Conservation (phyloP, 2,113 vertebrate species). For the Calypte anna region DNA sequence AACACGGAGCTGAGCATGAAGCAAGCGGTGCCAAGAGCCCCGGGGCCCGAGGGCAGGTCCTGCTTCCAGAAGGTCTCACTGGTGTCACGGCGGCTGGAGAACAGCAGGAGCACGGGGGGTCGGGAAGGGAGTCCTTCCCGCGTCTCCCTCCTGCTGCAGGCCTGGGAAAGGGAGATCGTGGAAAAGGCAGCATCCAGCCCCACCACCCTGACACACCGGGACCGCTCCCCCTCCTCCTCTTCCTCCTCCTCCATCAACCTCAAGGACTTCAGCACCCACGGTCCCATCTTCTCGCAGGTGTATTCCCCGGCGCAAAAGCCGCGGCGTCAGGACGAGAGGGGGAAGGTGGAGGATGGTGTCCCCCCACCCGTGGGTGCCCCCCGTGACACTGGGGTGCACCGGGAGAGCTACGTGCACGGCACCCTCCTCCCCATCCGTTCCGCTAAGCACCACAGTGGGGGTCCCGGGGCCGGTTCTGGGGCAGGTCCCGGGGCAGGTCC, state of each 20-base stretch:
- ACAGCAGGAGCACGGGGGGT: neutral
- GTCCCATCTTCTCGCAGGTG: conserved; percentile 76
- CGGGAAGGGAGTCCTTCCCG: conserved; percentile 51
- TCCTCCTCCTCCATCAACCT: neutral
- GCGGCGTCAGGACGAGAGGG: conserved; percentile 44
- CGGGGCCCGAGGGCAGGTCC: conserved; percentile 60
- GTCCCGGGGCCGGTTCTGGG: neutral
- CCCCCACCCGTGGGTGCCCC: accelerated
- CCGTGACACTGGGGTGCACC: neutral
- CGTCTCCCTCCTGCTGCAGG: conserved; percentile 64
- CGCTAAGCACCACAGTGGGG: neutral
- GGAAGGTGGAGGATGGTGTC: neutral
- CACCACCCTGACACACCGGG: neutral
- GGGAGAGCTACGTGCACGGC: conserved; percentile 34
- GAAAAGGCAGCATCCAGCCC: neutral
- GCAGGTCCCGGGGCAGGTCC: too few relatives aligned
- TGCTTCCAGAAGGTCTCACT: conserved; percentile 80
- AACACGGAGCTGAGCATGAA: conserved; percentile 72
- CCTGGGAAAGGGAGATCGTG: conserved; percentile 60
- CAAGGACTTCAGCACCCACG: conserved; percentile 58
- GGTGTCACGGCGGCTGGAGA: conserved; percentile 56
- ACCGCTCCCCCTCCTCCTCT: neutral
- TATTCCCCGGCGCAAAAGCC: conserved; percentile 55
- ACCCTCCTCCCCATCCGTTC: neutral
- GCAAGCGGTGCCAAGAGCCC: neutral